Base-by-base conservation (phyloP, 2,888 invertebrate genomes). In the Epistrophe eligans region DNA sequence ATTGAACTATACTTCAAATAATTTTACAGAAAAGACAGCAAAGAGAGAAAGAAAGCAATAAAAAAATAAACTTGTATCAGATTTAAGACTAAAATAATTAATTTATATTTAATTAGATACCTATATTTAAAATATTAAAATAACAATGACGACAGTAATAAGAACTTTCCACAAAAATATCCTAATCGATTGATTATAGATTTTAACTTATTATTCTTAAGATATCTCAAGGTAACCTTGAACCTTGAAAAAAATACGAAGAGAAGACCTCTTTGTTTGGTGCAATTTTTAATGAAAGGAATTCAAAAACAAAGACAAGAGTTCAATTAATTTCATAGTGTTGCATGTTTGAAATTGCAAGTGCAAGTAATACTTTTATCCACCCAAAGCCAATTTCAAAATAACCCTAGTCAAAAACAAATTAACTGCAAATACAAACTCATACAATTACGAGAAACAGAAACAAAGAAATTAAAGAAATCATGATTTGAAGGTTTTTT, bases 401-500 rank as follows among this genome's bases (percentile, higher is more conserved):
- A 79, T 58, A 58, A 40, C 32, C 19, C 19, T n/a, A 32, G 58
- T 66, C 32, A 55, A 66, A 73, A 79, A 7, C 40, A 73, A 79
- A 72, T 79, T 72, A 57, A 57, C 45, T 79, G 64, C 35, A 58
- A 73, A 66, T 50, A 58, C 57, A 19, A 32, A 67, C 43, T 43
- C 24, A n/a, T 38, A 73, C 19, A 64, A 28, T 45, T 55, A 52
- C 40, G 48, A 64, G 35, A 64, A 72, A 32, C 32, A 58, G 19
- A 58, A 76, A 58, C 50, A 43, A 52, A 60, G 9, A 43, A 55
- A 43, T 43, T 38, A n/a, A 62, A 60, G n/a, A 50, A 50, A 77
- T 70, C 67, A 52, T 17, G 43, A 19, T 43, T 77, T 62, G 77
- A 77, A 77, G 77, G 71, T 79, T 71, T 52, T 24, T 10, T 15